Base-by-base conservation (phyloP, 2,888 invertebrate species). In the Notodonta ziczac region DNA sequence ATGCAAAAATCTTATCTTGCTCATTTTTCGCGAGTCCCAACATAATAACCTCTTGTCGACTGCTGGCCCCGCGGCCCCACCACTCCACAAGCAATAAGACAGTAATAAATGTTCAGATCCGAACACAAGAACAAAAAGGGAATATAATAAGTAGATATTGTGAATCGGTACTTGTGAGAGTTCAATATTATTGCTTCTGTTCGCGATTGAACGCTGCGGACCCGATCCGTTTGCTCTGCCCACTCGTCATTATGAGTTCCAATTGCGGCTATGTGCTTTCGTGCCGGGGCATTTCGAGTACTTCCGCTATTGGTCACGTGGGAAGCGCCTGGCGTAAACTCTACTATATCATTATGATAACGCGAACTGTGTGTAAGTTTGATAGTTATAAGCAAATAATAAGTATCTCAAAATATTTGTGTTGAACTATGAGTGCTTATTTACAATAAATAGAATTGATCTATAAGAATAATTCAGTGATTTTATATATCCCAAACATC, bases 31-130 rank as follows among this genome's bases (percentile, higher is more conserved):
- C 88, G 81, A 86, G 87, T 86, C 81, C 84, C 91, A 88, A 92
- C 92, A 91, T 93, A 93, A 93, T 92, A 93, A 92, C 88, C 86
- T 86, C 86, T 88, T 89, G 91, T 91, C 90, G 89, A 89, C 88
- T 87, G 80, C 83, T 82, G 84, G 82, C 86, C 89, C 85, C 83
- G 80, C 84, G 83, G 86, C 88, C 86, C 76, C 81, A 88, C 87
- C 90, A 86, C 88, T 91, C 83, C 86, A 86, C 90, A 85, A 89
- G 89, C 91, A 92, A 92, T 93, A 92, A 92, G 90, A 89, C 86
- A 88, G 92, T 93, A 92, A 93, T 93, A 92, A 93, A 93, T 91
- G 92, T 89, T 92, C 89, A 81, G 88, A 85, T 86, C 86, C 81
- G 84, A 88, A 90, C 88, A 86, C 82, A 87, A 84, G 85, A 88